Conservation (phyloP, 2,797 vertebrate species). For the Nyctalus aviator region DNA sequence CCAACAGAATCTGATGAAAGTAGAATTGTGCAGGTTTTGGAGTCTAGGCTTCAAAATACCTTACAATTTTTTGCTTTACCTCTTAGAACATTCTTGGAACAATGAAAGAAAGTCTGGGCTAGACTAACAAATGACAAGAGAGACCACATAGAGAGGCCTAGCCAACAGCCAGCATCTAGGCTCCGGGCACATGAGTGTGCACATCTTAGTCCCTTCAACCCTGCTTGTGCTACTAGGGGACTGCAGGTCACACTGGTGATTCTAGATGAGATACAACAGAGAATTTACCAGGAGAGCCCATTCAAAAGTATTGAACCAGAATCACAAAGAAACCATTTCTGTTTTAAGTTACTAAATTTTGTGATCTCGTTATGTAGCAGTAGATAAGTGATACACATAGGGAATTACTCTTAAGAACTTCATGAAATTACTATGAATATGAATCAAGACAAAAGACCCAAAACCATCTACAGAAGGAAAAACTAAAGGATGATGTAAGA, state of each 20-base stretch:
- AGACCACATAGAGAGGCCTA: background rate
- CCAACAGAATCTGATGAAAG: background rate
- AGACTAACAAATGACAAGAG: background rate
- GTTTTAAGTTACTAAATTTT: background rate
- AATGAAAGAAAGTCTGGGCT: background rate
- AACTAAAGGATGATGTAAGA: background rate
- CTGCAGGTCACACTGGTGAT: background rate
- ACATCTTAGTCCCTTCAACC: background rate
- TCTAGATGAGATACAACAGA: background rate
- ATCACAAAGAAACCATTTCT: background rate
- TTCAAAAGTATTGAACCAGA: background rate
- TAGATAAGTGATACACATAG: background rate
- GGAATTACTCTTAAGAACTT: constrained; percentile 20
- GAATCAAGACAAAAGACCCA: background rate
- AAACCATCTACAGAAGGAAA: background rate
- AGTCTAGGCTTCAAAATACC: background rate
- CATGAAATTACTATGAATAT: constrained; percentile 7
- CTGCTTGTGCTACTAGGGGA: background rate
- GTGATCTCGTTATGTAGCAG: background rate
- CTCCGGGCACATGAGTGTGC: background rate
- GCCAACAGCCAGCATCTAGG: background rate
- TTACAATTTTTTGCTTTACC: background rate
- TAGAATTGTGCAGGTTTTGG: background rate
- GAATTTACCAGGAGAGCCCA: background rate
- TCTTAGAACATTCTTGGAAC: background rate